Conservation (phyloP, 2,797 vertebrate species). For the Pipistrellus pipistrellus region DNA sequence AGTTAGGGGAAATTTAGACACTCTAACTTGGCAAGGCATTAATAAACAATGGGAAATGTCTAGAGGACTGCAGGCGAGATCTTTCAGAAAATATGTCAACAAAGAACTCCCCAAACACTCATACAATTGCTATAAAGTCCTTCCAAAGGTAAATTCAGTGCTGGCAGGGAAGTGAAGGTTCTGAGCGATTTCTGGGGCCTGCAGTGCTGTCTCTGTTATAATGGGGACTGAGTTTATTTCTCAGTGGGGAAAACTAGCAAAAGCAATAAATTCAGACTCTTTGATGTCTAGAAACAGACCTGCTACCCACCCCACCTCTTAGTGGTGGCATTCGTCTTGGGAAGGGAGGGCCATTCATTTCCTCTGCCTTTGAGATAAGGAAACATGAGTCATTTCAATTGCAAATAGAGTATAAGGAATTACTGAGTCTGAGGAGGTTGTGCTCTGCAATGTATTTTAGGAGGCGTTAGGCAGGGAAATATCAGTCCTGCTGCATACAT, state of each 20-base stretch:
- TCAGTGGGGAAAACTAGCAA: neutral
- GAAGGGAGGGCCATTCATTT: neutral
- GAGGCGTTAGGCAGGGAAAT: neutral
- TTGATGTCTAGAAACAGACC: neutral
- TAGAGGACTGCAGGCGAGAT: constrained; percentile 35
- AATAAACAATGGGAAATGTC: constrained; percentile 77
- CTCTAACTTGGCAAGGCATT: constrained; percentile 78
- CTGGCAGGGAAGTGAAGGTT: neutral
- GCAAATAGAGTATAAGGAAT: neutral
- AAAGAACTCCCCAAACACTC: constrained; percentile 28
- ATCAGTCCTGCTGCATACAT: neutral
- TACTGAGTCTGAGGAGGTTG: neutral
- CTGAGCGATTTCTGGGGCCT: constrained; percentile 16
- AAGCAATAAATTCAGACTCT: neutral
- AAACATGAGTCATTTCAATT: constrained; percentile 18
- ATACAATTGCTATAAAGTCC: neutral
- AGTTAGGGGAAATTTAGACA: constrained; percentile 74
- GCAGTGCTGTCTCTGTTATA: neutral
- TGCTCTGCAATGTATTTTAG: neutral
- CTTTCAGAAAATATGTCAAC: constrained; percentile 40
- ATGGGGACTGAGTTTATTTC: neutral
- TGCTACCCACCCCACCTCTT: neutral
- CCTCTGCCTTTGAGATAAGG: neutral
- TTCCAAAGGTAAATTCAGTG: neutral
- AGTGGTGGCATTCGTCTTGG: neutral